Evolutionary conservation across 2,113 vertebrate genomes (phyloP), one percentile per base, ranked within the genome.

Genomic region (Eclectus roratus): DNA sequence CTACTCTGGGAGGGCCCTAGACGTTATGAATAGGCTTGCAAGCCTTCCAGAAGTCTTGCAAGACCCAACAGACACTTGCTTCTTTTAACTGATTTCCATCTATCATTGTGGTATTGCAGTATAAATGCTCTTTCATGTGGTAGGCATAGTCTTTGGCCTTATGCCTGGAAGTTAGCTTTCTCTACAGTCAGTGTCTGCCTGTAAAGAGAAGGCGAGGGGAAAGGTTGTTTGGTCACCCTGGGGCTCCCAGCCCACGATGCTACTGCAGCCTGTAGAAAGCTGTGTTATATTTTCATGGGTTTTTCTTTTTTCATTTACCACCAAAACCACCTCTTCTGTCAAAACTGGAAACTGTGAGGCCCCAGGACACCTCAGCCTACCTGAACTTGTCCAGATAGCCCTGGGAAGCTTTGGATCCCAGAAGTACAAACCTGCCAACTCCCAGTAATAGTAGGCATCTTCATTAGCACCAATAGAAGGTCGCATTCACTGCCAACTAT

Each of bases 41-140:
- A 91, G 74, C 74, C 73, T 95, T 97, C 94, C 96, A 95, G 35
- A 93, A 94, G 78, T 87, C 93, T 94, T 96, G 80, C 94, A 96
- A 94, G 96, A 97, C 93, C 87, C 33, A 95, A 92, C 94, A 97
- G 94, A 96, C 89, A 91, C 87, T 96, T 94, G 87, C 66, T 94
- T 93, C 89, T 96, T 95, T 96, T 76, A 91, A 77, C 63, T 91
- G 89, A 96, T 96, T 94, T 94, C 96, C 91, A 96, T 95, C 94
- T 96, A 91, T 93, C 93, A 93, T 91, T 94, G 91, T 85, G 91
- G 93, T 95, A 63, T 87, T 91, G 89, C 71, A 89, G 74, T 85
- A 81, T 92, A 94, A 97, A 63, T 93, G 89, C 85, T 73, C 96
- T 97, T 97, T 96, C 87, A 94, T 96, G 94, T 97, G 94, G 91